phyloP scores from a whole-genome alignment of 2,113 vertebrate genomes.

The Motacilla tschutschensis region DNA sequence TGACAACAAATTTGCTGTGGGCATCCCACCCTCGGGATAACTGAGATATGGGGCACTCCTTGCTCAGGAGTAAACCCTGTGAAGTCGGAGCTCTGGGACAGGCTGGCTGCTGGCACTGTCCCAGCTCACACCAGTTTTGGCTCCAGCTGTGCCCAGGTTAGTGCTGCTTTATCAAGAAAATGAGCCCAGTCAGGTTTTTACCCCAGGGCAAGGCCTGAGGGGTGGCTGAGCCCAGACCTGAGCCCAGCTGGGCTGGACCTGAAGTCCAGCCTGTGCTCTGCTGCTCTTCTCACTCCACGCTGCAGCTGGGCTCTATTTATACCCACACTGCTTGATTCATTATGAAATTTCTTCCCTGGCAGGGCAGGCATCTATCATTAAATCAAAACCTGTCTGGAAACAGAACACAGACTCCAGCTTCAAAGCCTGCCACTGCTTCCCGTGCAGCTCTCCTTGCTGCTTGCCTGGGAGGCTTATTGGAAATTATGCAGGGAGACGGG shows the following conservation, averaged over 20 bases:
- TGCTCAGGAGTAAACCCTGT: not conserved
- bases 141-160: rapidly evolving
- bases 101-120: not conserved
- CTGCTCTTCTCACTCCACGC: rapidly evolving
- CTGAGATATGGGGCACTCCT: not conserved
- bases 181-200: rapidly evolving
- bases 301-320: not conserved
- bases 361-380: not conserved
- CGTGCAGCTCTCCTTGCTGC: not conserved
- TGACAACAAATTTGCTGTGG: not conserved
- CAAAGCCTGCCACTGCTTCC: constrained; percentile 17
- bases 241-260: not conserved
- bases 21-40: not conserved
- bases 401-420: constrained; percentile 11
- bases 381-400: constrained; percentile 34
- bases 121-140: not conserved
- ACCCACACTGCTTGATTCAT: not conserved
- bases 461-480: constrained; percentile 18
- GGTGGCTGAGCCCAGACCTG: not conserved
- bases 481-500: not conserved
- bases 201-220: not conserved
- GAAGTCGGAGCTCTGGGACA: not conserved
- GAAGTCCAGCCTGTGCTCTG: not conserved
- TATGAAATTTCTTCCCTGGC: not conserved
- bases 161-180: not conserved